These are phyloP conservation scores for Pseudomugil tenellus DNA, from an alignment of 2,797 vertebrate genomes.

Conservation along the genomic window DNA sequence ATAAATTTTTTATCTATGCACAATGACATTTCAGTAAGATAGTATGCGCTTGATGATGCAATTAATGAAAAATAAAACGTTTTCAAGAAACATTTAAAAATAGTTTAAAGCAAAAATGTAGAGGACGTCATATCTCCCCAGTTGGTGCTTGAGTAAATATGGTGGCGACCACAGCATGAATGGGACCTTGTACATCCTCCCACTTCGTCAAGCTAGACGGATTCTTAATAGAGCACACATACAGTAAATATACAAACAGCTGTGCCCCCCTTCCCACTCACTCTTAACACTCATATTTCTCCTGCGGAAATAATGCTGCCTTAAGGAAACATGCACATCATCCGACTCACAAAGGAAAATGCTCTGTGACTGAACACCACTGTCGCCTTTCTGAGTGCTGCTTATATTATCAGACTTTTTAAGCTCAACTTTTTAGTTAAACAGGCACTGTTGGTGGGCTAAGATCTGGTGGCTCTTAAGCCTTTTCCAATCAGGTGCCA, in stretches of 20 bases:
- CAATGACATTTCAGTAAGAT: slow-evolving; percentile 16
- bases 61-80: slow-evolving; percentile 8
- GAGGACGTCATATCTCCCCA: slow-evolving; percentile 63
- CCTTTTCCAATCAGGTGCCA: slow-evolving; percentile 24
- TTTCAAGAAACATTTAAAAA: slow-evolving; percentile 26
- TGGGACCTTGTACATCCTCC: slow-evolving; percentile 71
- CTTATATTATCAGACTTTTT: slow-evolving; percentile 20
- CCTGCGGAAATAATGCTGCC: slow-evolving; percentile 54
- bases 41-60: slow-evolving; percentile 15
- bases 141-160: slow-evolving; percentile 64
- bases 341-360: slow-evolving; percentile 46
- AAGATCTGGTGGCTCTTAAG: slow-evolving; percentile 11
- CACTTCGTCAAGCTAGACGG: slow-evolving; percentile 61
- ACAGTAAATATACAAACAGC: slow-evolving; percentile 62
- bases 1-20: not conserved
- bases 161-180: slow-evolving; percentile 67
- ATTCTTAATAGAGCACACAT: slow-evolving; percentile 51
- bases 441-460: slow-evolving; percentile 7
- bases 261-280: slow-evolving; percentile 54
- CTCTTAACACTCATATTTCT: slow-evolving; percentile 34
- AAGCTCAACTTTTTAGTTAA: slow-evolving; percentile 22
- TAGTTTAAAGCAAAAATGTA: slow-evolving; percentile 59
- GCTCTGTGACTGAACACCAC: slow-evolving; percentile 23
- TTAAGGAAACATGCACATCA: slow-evolving; percentile 59
- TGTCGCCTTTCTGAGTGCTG: slow-evolving; percentile 25